Evolutionary conservation across 2,113 vertebrate species (phyloP), one percentile per base, ranked within the genome.

Genomic region (Alaudala cheleensis): DNA sequence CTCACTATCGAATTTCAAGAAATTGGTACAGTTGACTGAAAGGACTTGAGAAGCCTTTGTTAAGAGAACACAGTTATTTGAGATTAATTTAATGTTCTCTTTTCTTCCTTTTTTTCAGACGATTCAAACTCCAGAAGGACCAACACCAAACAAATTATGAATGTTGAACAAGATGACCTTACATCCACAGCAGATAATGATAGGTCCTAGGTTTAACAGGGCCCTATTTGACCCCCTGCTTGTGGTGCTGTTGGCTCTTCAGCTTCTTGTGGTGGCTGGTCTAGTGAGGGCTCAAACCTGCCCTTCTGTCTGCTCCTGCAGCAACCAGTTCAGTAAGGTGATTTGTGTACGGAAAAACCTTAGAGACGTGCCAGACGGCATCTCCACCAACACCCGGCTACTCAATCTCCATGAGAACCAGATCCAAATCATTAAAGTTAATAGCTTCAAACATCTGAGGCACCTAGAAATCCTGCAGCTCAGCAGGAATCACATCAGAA

Each of bases 121-220:
- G 73, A 95, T 98, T 97, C 98, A 97, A 98, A 98, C 98, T 98
- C 97, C 98, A 98, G 98, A 98, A 98, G 98, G 98, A 98, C 98
- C 98, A 98, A 98, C 98, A 98, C 98, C 98, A 98, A 98, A 98
- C 98, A 98, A 99, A 99, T 99, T 99, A 99, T 99, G 99, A 99
- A 99, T 99, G 99, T 99, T 99, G 99, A 99, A 99, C 99, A 99
- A 99, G 98, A 99, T 99, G 99, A 99, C 98, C 98, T 99, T 99
- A 98, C 99, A 99, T 98, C 99, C 98, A 99, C 99, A 99, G 99
- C 99, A 99, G 99, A 99, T 98, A 99, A 99, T 99, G 99, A 99
- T 99, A 99, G 99, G 99, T 99, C 99, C 99, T 99, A 99, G 99
- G 99, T 99, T 99, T 98, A 99, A 99, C 98, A 99, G 99, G 98